phyloP scores from a whole-genome alignment of 1,140 invertebrate genomes.

The Lepidostoma basale region DNA sequence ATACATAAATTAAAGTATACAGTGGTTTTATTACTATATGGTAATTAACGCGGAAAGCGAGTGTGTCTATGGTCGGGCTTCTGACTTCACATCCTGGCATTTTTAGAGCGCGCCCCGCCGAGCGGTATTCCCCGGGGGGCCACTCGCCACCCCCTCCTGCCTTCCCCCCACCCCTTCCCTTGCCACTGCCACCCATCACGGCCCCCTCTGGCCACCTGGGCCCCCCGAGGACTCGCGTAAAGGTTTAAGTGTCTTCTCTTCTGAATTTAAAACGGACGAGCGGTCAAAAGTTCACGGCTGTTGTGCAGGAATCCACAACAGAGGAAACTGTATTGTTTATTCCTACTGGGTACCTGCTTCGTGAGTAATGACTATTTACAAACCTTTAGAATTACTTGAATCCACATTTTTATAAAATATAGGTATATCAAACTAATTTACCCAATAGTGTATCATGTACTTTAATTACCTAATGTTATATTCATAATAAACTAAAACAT shows the following conservation, averaged over 20 bases:
- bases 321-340: too few species aligned
- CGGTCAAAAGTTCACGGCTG: slow-evolving; percentile 40
- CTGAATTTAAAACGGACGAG: slow-evolving; percentile 41
- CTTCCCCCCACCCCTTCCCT: neutral
- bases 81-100: slow-evolving; percentile 40
- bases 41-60: slow-evolving; percentile 36
- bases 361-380: too few species aligned
- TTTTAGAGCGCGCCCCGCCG: slow-evolving; percentile 32
- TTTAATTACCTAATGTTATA: too few species aligned
- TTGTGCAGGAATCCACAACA: too few species aligned
- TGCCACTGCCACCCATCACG: neutral
- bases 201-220: neutral
- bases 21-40: slow-evolving; percentile 12
- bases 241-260: slow-evolving; percentile 42
- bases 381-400: too few species aligned
- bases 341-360: too few species aligned
- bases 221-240: slow-evolving; percentile 25
- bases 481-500: too few species aligned
- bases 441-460: too few species aligned
- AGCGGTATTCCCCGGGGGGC: slow-evolving; percentile 21
- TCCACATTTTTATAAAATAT: too few species aligned
- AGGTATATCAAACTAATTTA: too few species aligned
- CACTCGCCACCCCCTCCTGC: neutral
- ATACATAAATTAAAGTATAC: too few species aligned
- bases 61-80: slow-evolving; percentile 13